Evolutionary conservation across 2,113 vertebrate genomes (phyloP).

Genomic region (Monopterus albus): DNA sequence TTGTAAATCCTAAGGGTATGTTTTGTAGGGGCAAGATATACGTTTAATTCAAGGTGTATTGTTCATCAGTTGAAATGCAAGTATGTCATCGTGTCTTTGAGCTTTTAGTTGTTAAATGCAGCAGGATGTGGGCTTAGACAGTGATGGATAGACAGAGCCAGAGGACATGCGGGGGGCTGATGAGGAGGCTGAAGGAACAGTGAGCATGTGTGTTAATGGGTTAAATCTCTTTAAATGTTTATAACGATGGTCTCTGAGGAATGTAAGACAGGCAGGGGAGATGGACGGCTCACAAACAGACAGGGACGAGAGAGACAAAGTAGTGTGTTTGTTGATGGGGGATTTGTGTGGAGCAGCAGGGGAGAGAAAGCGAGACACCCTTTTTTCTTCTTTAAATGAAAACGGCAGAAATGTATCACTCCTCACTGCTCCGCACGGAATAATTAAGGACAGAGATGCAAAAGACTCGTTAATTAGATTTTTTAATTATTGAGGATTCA

Average conservation of each 20-base stretch:
- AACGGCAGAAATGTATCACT: slow-evolving; percentile 71
- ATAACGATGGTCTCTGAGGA: slow-evolving; percentile 49
- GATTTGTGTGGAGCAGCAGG: slow-evolving; percentile 37
- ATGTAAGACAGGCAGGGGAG: slow-evolving; percentile 20
- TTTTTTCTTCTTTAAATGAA: slow-evolving; percentile 75
- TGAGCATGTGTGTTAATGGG: slow-evolving; percentile 1
- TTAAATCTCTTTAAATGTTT: slow-evolving; percentile 49
- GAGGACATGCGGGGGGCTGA: not conserved
- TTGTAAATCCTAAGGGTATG: slow-evolving; percentile 7
- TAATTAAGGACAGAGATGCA: slow-evolving; percentile 84
- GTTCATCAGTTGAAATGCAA: not conserved
- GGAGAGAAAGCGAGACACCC: slow-evolving; percentile 42
- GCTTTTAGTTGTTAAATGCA: not conserved
- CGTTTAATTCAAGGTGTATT: not conserved
- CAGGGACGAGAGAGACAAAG: slow-evolving; percentile 31
- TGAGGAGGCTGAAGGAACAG: not conserved
- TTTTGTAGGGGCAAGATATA: slow-evolving; percentile 10
- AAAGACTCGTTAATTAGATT: slow-evolving; percentile 86
- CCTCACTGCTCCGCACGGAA: slow-evolving; percentile 74
- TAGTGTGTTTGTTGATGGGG: slow-evolving; percentile 57
- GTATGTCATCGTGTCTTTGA: not conserved
- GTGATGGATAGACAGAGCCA: not conserved
- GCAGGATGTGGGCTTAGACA: not conserved
- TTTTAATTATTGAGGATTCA: slow-evolving; percentile 87
- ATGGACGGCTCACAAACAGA: slow-evolving; percentile 18